A percentile compares a stretch with the other conserved stretches of the same genome.
Conservation (phyloP, 2,113 vertebrate genomes). For the Podarcis cretensis region DNA sequence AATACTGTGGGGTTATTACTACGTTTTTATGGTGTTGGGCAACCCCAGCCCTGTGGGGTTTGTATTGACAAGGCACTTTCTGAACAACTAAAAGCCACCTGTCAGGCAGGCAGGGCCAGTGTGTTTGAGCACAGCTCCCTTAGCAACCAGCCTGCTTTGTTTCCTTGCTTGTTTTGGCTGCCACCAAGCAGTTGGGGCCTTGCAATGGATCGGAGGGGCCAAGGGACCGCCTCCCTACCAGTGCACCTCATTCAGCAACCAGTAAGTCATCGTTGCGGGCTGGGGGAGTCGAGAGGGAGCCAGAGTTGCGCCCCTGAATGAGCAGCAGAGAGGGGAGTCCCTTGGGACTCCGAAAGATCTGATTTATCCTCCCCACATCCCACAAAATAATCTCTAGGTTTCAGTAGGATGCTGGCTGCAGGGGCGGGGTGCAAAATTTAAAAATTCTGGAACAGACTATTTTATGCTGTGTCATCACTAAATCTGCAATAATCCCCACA, state of each 20-base stretch:
- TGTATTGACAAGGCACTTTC: background rate
- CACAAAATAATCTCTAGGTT: background rate
- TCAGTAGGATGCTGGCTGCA: background rate
- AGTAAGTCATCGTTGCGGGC: background rate
- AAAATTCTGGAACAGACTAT: background rate
- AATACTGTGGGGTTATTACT: background rate
- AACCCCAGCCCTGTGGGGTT: background rate
- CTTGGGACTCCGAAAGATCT: background rate
- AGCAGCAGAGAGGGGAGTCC: background rate
- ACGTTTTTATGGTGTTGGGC: background rate
- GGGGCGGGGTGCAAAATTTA: too few species aligned
- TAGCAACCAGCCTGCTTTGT: background rate
- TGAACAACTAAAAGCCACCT: background rate
- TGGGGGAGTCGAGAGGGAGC: background rate
- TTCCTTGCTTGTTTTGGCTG: background rate
- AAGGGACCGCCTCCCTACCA: background rate
- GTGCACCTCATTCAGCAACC: slow-evolving; percentile 25
- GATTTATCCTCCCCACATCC: background rate
- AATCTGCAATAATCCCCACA: background rate
- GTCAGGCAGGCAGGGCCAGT: background rate
- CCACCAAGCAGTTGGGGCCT: background rate
- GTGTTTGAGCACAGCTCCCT: slow-evolving; percentile 16
- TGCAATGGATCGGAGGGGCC: background rate
- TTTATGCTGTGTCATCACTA: background rate
- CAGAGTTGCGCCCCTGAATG: background rate